Base-by-base conservation (phyloP, 1,140 invertebrate species). In the Scaptomyza hsui region DNA sequence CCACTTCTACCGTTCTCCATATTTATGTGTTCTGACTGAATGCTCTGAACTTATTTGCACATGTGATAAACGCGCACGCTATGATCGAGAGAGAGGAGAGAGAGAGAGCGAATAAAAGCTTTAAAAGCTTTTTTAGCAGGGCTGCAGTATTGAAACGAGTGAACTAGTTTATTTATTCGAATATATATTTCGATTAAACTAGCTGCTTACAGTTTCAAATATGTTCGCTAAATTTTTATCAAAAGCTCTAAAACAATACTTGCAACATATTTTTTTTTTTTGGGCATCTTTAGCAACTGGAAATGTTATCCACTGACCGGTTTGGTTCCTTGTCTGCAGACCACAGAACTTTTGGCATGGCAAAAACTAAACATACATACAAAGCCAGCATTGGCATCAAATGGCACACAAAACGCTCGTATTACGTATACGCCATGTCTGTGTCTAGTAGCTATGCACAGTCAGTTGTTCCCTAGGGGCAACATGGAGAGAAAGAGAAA, bases 371-470 rank as follows among this genome's bases (percentile, higher is more conserved):
- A 37, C 12, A 48, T 26, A 57, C 35, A 59, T 49, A 55, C 26
- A 62, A 62, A 69, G 59, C 47, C 56, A 53, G 61, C 53, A 24
- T 18, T 26, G 48, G 57, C 63, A 60, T 76, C 62, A 79, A 85
- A 85, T 85, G 80, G 75, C 72, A 85, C 80, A 85, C 80, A 79
- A 70, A 79, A 70, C 72, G 68, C 75, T 85, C 80, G 64, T 85
- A 85, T 83, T 78, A 83, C 79, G 67, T 48, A 65, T 49, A 35
- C 52, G 52, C 56, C 72, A 62, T 41, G 61, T 56, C 32, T 65
- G 56, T 39, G 35, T 37, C 2, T 42, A n/a, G 51, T 24, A n/a
- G n/a, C n/a, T n/a, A n/a, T n/a, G n/a, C n/a, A n/a, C 32, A 37
- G n/a, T n/a, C 6, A 29, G 26, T 9, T 29, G 32, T n/a, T n/a